Evolutionary conservation across 2,888 invertebrate species (phyloP).

Genomic region (Platynereis dumerilii): DNA sequence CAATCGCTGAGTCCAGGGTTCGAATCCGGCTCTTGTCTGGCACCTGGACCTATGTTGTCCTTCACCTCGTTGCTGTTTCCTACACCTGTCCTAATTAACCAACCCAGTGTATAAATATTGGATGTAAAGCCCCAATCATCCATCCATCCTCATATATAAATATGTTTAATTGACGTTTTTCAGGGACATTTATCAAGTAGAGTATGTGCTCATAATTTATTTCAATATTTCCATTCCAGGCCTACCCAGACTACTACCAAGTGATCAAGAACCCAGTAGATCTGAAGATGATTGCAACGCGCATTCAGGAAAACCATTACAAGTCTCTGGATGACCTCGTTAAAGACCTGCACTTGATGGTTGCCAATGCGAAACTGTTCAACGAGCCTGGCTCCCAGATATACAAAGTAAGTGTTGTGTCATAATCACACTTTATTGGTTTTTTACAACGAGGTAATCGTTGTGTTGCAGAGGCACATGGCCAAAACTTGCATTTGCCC

Average conservation of each 20-base stretch:
- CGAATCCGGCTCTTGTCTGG: too few species aligned
- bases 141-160: neutral
- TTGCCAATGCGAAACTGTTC: slow-evolving; percentile 92
- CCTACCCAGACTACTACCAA: slow-evolving; percentile 94
- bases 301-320: slow-evolving; percentile 86
- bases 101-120: too few species aligned
- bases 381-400: slow-evolving; percentile 97
- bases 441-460: too few species aligned
- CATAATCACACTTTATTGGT: too few species aligned
- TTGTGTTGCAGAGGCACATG: too few species aligned
- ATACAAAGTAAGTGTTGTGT: slow-evolving; percentile 86
- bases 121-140: too few species aligned
- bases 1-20: too few species aligned
- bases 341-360: slow-evolving; percentile 87
- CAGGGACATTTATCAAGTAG: too few species aligned
- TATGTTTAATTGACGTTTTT: neutral
- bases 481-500: too few species aligned
- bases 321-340: slow-evolving; percentile 81
- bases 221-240: slow-evolving; percentile 62
- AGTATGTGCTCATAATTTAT: neutral
- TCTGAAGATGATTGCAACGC: slow-evolving; percentile 88
- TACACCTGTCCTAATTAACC: too few species aligned
- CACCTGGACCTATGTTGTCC: too few species aligned
- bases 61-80: too few species aligned
- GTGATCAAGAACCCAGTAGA: slow-evolving; percentile 95